Percentiles rank a stretch among this genome's conserved stretches.
Conservation (phyloP, 2,113 vertebrate species). For the Delphinapterus leucas region DNA sequence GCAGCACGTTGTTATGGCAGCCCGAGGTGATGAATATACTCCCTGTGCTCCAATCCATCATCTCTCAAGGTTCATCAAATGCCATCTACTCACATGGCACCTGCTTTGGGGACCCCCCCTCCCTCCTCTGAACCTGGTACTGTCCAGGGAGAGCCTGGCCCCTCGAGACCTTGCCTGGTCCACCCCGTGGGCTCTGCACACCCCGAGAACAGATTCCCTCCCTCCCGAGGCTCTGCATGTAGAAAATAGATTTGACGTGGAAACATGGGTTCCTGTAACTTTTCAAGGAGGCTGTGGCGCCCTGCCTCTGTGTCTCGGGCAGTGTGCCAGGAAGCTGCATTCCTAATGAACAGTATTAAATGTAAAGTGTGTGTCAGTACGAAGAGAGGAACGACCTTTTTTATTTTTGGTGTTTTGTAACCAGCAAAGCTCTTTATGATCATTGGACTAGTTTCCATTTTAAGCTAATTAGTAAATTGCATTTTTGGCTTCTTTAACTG, state of each 20-base stretch:
- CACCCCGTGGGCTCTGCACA: background rate
- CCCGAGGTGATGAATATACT: background rate
- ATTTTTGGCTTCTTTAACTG: slow-evolving; percentile 70
- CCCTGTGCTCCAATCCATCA: background rate
- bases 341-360: background rate
- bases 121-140: background rate
- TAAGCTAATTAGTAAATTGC: slow-evolving; percentile 71
- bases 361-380: background rate
- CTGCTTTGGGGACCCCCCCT: background rate
- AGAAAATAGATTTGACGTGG: background rate
- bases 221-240: background rate
- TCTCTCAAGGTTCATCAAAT: background rate
- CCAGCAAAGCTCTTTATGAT: slow-evolving; percentile 39
- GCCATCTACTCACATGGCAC: background rate
- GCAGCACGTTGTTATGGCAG: background rate
- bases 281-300: background rate
- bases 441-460: slow-evolving; percentile 65
- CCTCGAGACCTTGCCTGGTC: no score
- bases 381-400: background rate
- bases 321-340: background rate
- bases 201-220: background rate
- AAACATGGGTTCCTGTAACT: background rate
- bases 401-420: background rate
- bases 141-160: fast-evolving
- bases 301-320: background rate